These are phyloP conservation scores for Thecocarcelia acutangulata DNA, from an alignment of 2,888 invertebrate genomes.

Conservation along the genomic window DNA sequence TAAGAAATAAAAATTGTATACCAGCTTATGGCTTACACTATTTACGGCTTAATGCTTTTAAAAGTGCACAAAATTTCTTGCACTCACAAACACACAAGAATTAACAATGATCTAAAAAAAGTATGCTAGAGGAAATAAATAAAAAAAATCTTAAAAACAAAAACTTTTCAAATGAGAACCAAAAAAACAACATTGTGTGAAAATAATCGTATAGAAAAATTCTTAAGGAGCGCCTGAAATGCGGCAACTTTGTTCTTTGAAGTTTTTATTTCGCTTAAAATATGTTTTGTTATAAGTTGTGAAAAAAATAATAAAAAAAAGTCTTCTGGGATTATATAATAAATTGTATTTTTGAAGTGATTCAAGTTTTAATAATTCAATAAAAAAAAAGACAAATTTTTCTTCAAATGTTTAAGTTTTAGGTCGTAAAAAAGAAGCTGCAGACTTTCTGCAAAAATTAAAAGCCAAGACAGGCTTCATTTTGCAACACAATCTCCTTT, in stretches of 20 bases:
- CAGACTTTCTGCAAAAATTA: no score
- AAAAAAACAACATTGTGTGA: conserved; percentile 37
- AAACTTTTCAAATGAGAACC: conserved; percentile 26
- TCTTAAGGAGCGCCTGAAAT: conserved; percentile 61
- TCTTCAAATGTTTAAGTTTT: no score
- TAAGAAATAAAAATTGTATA: neutral
- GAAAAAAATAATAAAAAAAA: neutral
- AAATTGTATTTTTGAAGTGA: conserved; percentile 23
- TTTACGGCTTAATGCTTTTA: conserved; percentile 58
- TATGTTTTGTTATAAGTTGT: conserved; percentile 19
- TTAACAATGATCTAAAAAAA: conserved; percentile 30
- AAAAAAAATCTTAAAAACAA: conserved; percentile 23
- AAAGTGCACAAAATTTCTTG: conserved; percentile 23
- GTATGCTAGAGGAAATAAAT: conserved; percentile 7
- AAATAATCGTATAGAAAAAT: conserved; percentile 29
- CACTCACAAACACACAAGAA: conserved; percentile 6
- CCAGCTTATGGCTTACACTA: conserved; percentile 52
- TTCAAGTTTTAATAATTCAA: conserved; percentile 40
- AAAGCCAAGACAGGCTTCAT: no score
- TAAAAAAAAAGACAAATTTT: neutral
- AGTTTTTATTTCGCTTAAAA: conserved; percentile 5
- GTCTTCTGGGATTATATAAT: conserved; percentile 10
- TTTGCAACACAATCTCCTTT: no score
- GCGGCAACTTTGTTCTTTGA: conserved; percentile 50
- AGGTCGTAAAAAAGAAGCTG: no score